Evolutionary conservation across 2,888 invertebrate species (phyloP), one percentile per base, ranked within the genome.

Genomic region (Timema podura): DNA sequence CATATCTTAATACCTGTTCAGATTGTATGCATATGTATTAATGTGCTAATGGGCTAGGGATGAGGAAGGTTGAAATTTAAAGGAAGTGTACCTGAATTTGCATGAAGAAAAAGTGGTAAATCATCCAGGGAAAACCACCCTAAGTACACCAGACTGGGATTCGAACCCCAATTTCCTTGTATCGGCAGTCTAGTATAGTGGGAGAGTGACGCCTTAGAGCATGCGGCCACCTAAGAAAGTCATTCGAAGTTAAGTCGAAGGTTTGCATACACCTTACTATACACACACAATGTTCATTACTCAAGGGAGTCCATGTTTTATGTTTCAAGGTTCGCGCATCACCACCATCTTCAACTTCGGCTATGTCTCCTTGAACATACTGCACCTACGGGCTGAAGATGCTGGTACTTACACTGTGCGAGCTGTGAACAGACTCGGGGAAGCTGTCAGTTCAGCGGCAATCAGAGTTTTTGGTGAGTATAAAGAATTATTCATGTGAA

Each of bases 331-430:
- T 85, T 96, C 96, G 81, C 90, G 97, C 85, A 96, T 96, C 85
- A 94, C 94, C 81, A 95, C 96, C 82, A 94, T 95, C 87, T 95
- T 95, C 89, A 98, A 97, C 89, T 97, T 98, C 89, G 97, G 97
- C 82, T 96, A 96, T 88, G 96, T 97, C 86, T 95, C 96, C 85
- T 91, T 98, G 80, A 97, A 97, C 85, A 96, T 98, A 83, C 88
- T 96, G 91, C 96, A 97, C 90, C 92, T 97, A 88, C 92, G 96
- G 86, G 90, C 92, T 87, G 98, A 98, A 90, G 98, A 99, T 89
- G 91, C 93, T 80, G 97, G 97, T 83, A 91, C 92, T 83, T 96
- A 96, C 79, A 94, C 93, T 77, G 93, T 93, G 81, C 89, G 94
- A 79, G 96, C 95, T 84, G 90, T 93, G 76, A 96, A 96, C 81